phyloP scores from a whole-genome alignment of 2,797 vertebrate genomes.

The Chelon auratus region DNA sequence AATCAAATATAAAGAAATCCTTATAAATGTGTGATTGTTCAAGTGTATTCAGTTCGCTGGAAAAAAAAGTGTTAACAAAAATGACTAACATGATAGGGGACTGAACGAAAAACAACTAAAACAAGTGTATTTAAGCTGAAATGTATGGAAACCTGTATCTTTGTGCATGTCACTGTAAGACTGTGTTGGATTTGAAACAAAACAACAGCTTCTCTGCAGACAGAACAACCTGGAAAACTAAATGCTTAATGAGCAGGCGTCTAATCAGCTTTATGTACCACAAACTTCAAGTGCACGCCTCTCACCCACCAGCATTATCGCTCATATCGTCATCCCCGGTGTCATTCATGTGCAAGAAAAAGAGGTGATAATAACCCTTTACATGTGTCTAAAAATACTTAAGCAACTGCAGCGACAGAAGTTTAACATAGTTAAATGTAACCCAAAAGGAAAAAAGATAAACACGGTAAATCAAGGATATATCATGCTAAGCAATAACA shows the following conservation, averaged over 20 bases:
- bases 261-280: constrained; percentile 47
- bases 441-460: neutral
- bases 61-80: neutral
- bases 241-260: constrained; percentile 59
- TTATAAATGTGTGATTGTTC: constrained; percentile 23
- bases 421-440: constrained; percentile 16
- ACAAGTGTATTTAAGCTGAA: neutral
- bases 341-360: constrained; percentile 31
- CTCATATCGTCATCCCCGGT: constrained; percentile 22
- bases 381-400: constrained; percentile 33
- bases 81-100: neutral
- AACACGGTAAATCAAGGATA: neutral
- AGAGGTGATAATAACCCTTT: constrained; percentile 33
- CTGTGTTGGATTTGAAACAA: constrained; percentile 2
- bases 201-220: constrained; percentile 8
- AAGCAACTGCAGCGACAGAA: constrained; percentile 5
- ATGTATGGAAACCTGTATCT: neutral
- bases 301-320: constrained; percentile 27
- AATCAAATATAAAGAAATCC: constrained; percentile 47
- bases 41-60: neutral
- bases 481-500: constrained; percentile 8
- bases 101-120: neutral
- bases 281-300: neutral
- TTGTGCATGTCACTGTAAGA: neutral
- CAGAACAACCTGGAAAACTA: constrained; percentile 24